Evolutionary conservation across 1,140 invertebrate species (phyloP), one percentile per base, ranked within the genome.

Genomic region (Halyomorpha halys): DNA sequence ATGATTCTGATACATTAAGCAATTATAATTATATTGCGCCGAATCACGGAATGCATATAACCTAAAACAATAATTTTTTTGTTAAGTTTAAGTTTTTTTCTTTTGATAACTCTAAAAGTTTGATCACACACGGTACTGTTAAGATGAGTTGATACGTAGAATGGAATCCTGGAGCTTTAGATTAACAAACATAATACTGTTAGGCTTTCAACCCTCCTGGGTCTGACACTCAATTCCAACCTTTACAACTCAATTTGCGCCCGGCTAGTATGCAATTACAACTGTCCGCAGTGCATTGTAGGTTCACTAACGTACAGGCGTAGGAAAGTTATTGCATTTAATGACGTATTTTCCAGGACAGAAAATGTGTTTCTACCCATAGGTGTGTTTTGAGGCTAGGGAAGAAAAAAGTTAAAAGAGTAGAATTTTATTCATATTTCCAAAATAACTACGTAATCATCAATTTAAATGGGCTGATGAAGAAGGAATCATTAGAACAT

Each of bases 241-340:
- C 18, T 15, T 56, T 56, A 25, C 53, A 56, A 56, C 53, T 56
- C 53, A 56, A 56, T 56, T 56, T 56, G 23, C 53, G 53, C 53
- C 53, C 27, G 53, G 3, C 3, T 2, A 11, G 2, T 56, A 56
- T 56, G 53, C 53, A 56, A 56, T 56, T 56, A 56, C 53, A 23
- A 16, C n/a, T 21, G 21, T 6, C 53, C 15, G 19, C 15, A 23
- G 53, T 23, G 53, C 15, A 16, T 25, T 23, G 23, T 23, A 14
- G 53, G 18, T 25, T 56, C 18, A 16, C 21, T 8, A 11, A 8
- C 23, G 9, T 19, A 3, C 53, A 56, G 53, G 53, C 18, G 53
- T 25, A 5, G n/a, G n/a, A 2, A 18, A 49, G 21, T 49, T 19
- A 49, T 21, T 49, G n/a, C 34, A 13, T 39, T 39, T 39, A 49